phyloP scores from a whole-genome alignment of 2,888 invertebrate species.

The Synergus itoensis region DNA sequence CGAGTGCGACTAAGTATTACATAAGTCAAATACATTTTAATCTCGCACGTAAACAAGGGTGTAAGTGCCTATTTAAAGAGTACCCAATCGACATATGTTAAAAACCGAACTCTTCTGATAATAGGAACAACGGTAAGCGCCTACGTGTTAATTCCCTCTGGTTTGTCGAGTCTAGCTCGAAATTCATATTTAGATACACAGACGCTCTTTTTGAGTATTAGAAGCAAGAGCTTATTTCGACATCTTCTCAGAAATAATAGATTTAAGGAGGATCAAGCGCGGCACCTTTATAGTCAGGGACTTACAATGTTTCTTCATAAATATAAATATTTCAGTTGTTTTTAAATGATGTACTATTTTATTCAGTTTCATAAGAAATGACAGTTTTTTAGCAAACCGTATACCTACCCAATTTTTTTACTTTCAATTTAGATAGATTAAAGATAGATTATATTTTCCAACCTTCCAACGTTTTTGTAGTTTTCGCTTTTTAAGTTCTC shows the following conservation, averaged over 20 bases:
- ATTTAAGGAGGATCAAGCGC: neutral
- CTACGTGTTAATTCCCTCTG: constrained; percentile 41
- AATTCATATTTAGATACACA: neutral
- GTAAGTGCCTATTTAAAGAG: constrained; percentile 44
- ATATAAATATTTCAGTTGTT: too few relatives aligned
- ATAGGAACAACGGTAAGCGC: constrained; percentile 20
- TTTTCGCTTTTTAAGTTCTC: too few relatives aligned
- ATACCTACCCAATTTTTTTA: too few relatives aligned
- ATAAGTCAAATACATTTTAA: constrained; percentile 73
- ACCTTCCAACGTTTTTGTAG: too few relatives aligned
- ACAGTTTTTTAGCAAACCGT: too few relatives aligned
- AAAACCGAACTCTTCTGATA: constrained; percentile 35
- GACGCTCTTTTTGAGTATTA: neutral
- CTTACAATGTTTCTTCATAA: too few relatives aligned
- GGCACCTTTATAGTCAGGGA: neutral
- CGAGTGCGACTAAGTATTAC: constrained; percentile 70
- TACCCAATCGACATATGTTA: constrained; percentile 39
- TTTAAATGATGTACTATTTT: too few relatives aligned
- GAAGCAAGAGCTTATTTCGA: neutral
- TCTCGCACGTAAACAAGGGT: constrained; percentile 64
- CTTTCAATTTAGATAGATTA: too few relatives aligned
- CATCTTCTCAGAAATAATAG: neutral
- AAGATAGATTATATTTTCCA: too few relatives aligned
- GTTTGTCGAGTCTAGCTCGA: neutral
- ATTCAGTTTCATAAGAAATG: too few relatives aligned